Percentiles rank a stretch among this genome's conserved stretches.
Conservation (phyloP, 2,888 invertebrate species). For the Lasioglossum villosulum region DNA sequence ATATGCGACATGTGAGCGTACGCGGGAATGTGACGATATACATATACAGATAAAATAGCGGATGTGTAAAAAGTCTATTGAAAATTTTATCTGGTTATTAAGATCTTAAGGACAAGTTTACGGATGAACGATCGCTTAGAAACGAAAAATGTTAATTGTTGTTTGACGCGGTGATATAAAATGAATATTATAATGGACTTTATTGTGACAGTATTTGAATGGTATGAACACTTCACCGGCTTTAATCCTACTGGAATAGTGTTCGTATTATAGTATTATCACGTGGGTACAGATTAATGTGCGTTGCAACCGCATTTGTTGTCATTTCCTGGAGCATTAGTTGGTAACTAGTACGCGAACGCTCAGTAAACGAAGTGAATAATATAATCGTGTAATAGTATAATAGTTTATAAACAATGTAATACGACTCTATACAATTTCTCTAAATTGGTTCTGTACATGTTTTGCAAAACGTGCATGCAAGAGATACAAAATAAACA, state of each 20-base stretch:
- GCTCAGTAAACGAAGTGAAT: background rate
- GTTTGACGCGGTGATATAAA: background rate
- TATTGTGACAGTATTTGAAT: background rate
- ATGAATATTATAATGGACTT: background rate
- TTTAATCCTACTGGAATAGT: background rate
- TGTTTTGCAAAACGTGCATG: background rate
- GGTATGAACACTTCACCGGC: background rate
- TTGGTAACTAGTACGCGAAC: background rate
- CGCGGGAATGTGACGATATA: background rate
- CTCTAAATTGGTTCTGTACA: background rate
- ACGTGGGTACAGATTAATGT: background rate
- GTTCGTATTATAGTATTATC: background rate
- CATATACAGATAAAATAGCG: background rate
- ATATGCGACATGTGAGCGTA: background rate
- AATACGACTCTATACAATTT: background rate
- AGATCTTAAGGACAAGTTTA: background rate
- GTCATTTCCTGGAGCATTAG: background rate
- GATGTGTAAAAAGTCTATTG: background rate
- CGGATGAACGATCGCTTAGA: background rate
- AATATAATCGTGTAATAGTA: background rate
- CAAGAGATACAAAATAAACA: background rate
- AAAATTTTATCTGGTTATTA: too few relatives aligned
- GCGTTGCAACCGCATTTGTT: background rate
- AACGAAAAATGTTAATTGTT: background rate
- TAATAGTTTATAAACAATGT: background rate